Evolutionary conservation across 2,113 vertebrate genomes (phyloP), one percentile per base, ranked within the genome.

Genomic region (Pedetes capensis): DNA sequence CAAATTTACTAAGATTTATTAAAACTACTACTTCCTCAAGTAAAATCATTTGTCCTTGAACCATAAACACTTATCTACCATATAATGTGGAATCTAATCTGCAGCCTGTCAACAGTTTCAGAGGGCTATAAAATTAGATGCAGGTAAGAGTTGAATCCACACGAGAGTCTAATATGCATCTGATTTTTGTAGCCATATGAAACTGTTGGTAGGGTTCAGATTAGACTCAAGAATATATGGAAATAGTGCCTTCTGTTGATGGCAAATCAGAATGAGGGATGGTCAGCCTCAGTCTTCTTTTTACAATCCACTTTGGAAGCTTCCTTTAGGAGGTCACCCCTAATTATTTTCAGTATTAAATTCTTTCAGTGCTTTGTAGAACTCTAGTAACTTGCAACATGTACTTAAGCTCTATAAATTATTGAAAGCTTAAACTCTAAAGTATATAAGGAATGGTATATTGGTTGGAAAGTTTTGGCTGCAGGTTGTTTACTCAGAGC

Each of bases 291-390:
- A 3, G 22, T 74, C 49, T 95, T 72, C 78, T 59, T 23, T 53
- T 81, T 78, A 27, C 20, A 76, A 34, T 87, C 53, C 10, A 66
- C 57, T 57, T 61, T 75, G 75, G 13, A 59, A 81, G 6, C 47
- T 91, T 27, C n/a, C 49, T 88, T 69, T 81, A 78, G 55, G 47
- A 61, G 42, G 59, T 89, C 22, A 61, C 32, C 2, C 12, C 4
- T 64, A 25, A 55, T 69, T 55, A 47, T 66, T 93, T 95, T 86
- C 63, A 37, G 39, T 74, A 55, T 78, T 68, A 75, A 23, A 22
- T 63, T 93, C 39, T 78, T 81, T 61, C 8, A 37, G 9, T 79
- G 51, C 29, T 82, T 81, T 47, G 51, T 87, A 72, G 59, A 83
- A 59, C 64, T 55, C 49, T 6, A 78, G 17, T 25, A 81, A 71